Base-by-base conservation (phyloP, 1,140 invertebrate genomes). In the Drosophila sp. region DNA sequence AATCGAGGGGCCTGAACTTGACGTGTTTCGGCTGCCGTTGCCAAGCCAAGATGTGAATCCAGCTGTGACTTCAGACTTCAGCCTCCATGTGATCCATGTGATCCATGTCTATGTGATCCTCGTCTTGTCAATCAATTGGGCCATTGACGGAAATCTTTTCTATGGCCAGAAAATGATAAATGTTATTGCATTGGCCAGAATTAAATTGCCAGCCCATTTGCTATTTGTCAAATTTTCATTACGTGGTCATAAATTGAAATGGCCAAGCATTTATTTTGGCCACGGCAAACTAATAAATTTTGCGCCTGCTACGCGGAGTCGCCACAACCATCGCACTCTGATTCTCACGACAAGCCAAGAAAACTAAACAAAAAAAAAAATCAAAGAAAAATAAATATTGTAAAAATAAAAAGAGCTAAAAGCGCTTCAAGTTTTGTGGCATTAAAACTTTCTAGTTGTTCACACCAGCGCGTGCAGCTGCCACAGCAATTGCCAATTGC, bases 211-310 rank as follows among this genome's bases (percentile, higher is more conserved):
- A 74, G 40, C 54, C 78, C 75, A 87, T 86, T 86, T 86, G 82
- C 82, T 72, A 86, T 86, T 86, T 86, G 82, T 86, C 82, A 86
- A 87, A 86, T 87, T 87, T 86, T 82, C 82, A 86, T 82, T 87
- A 86, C 65, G 65, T 62, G 71, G 78, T 71, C 82, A 86, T 86
- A 86, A 86, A 87, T 86, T 75, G 63, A 74, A 80, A 70, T 86
- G 71, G 79, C 48, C 48, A 21, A 56, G 77, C 76, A 84, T 80
- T 84, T 70, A 73, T 80, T 84, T 77, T 84, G 80, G 76, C 66
- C 76, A 77, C n/a, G 41, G 46, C 67, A 86, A 72, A 77, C 81
- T 70, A 73, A 86, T 86, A 86, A 87, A 87, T 86, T 84, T 72
- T 40, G 16, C 51, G 18, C 27, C 27, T 29, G 27, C 27, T 29